These are phyloP conservation scores for Onthophagus sagittarius DNA, from an alignment of 2,888 invertebrate genomes.

Conservation along the genomic window DNA sequence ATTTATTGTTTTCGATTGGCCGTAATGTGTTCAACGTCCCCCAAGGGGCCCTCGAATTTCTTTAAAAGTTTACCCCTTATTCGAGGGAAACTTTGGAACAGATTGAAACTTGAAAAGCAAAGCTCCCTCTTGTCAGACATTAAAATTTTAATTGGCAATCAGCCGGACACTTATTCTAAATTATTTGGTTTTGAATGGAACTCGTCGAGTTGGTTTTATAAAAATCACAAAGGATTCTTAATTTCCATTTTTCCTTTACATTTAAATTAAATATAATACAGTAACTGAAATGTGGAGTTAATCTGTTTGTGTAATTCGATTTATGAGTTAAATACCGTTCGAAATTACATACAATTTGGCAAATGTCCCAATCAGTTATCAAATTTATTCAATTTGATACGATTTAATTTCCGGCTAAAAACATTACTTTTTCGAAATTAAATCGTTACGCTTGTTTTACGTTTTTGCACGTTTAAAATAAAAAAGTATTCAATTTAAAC, in stretches of 20 bases:
- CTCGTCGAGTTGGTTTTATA: neutral
- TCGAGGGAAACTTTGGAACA: neutral
- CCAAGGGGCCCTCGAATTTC: neutral
- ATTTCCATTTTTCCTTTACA: too few relatives aligned
- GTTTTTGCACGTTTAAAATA: neutral
- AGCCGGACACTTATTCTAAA: neutral
- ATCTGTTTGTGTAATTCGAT: neutral
- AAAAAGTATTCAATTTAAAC: neutral
- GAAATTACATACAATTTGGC: neutral
- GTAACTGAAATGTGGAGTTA: too few relatives aligned
- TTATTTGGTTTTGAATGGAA: neutral
- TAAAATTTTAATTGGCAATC: neutral
- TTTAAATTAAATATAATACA: too few relatives aligned
- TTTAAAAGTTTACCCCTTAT: neutral
- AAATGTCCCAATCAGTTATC: neutral
- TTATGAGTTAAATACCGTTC: neutral
- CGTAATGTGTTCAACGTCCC: neutral
- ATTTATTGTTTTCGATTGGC: neutral
- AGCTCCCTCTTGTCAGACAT: neutral
- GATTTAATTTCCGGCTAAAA: neutral
- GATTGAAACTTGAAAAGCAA: neutral
- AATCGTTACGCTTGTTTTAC: neutral
- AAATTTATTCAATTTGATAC: neutral
- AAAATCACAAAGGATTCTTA: too few relatives aligned
- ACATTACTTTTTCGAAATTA: neutral